Conservation (phyloP, 2,888 invertebrate species). For the Gandaritis pyraliata region DNA sequence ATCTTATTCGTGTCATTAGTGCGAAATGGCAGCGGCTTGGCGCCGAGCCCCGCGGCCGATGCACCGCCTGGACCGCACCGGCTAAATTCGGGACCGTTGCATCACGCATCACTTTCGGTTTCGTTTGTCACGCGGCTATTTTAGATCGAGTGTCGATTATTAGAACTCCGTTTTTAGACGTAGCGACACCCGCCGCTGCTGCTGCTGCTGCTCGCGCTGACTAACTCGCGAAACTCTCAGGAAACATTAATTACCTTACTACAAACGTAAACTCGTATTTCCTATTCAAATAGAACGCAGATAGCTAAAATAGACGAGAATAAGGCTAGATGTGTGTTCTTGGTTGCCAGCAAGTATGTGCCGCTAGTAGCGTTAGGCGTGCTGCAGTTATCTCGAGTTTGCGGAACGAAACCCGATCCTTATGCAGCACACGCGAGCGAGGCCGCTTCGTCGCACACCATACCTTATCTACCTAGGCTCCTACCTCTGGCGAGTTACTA, state of each 20-base stretch:
- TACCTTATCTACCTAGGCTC: constrained; percentile 38
- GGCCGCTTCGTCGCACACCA: constrained; percentile 58
- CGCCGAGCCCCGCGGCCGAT: constrained; percentile 70
- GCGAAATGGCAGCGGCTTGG: constrained; percentile 82
- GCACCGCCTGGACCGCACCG: constrained; percentile 73
- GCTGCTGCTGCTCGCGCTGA: constrained; percentile 58
- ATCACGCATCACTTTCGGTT: constrained; percentile 82
- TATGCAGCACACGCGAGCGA: constrained; percentile 71
- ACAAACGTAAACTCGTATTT: constrained; percentile 67
- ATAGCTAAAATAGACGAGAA: constrained; percentile 66
- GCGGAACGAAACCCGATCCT: constrained; percentile 81
- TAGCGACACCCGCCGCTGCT: constrained; percentile 60
- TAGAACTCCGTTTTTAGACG: constrained; percentile 77
- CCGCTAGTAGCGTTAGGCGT: constrained; percentile 51
- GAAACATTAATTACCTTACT: constrained; percentile 65
- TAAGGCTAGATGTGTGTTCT: constrained; percentile 69
- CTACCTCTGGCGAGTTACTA: constrained; percentile 33
- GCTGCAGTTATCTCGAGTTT: constrained; percentile 77
- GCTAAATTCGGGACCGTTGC: constrained; percentile 82
- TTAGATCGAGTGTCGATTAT: constrained; percentile 81
- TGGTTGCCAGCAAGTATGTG: constrained; percentile 69
- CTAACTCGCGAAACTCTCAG: constrained; percentile 63
- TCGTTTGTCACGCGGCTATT: constrained; percentile 82
- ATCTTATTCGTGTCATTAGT: constrained; percentile 84
- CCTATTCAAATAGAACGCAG: constrained; percentile 68